Conservation (phyloP, 2,797 vertebrate species). For the Halcyon chelicuti region DNA sequence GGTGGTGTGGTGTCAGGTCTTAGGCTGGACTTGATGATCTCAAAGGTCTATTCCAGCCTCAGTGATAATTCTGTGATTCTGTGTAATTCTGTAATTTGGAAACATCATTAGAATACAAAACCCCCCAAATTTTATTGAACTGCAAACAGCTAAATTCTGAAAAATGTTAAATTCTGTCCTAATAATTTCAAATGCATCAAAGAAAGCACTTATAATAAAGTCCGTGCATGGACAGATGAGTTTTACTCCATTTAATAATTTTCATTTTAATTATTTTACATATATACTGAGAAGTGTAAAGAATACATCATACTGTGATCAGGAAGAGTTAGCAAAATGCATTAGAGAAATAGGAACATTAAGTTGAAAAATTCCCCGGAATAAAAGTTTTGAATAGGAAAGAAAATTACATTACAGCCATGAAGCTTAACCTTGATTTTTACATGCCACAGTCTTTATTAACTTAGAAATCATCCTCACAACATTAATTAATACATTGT, state of each 20-base stretch:
- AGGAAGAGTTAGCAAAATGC: background rate
- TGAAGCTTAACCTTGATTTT: background rate
- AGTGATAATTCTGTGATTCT: too few relatives aligned
- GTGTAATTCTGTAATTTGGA: background rate
- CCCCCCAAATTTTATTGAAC: accelerated
- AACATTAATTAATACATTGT: background rate
- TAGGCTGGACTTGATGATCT: too few relatives aligned
- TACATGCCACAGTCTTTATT: background rate
- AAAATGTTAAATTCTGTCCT: background rate
- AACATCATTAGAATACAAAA: background rate
- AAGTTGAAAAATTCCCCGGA: background rate
- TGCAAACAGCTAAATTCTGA: background rate
- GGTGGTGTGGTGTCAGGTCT: too few relatives aligned
- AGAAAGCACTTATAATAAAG: background rate
- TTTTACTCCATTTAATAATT: background rate
- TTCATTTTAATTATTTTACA: background rate
- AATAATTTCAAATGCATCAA: background rate
- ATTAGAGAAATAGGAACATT: background rate
- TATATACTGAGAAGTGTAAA: background rate
- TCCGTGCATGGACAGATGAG: background rate
- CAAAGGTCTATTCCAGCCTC: too few relatives aligned
- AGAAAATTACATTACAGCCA: background rate
- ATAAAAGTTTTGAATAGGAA: background rate
- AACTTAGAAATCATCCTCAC: background rate
- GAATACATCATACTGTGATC: background rate